A percentile compares a stretch with the other conserved stretches of the same genome.
Conservation (phyloP, 2,888 invertebrate genomes). For the Sphaerophoria rueppellii region DNA sequence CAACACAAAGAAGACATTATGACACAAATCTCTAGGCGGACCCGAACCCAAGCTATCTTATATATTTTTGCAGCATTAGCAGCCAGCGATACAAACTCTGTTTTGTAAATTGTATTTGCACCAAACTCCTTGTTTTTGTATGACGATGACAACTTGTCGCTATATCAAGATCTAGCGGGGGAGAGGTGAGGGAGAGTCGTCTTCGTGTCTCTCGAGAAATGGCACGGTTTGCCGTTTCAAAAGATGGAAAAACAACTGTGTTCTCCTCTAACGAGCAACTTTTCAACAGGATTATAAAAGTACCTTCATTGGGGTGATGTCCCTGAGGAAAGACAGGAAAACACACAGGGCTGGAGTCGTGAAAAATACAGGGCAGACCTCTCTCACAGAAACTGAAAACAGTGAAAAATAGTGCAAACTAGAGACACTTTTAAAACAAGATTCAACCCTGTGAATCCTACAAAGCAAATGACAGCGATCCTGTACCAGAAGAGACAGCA, state of each 20-base stretch:
- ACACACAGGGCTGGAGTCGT: neutral
- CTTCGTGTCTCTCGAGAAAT: conserved; percentile 46
- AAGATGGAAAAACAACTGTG: conserved; percentile 7
- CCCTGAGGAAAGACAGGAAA: conserved; percentile 4
- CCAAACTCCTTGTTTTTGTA: conserved; percentile 6
- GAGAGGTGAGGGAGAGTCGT: neutral
- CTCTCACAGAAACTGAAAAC: too few relatives aligned
- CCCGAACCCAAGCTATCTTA: conserved; percentile 17
- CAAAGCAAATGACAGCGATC: conserved; percentile 52
- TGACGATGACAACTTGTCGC: conserved; percentile 49
- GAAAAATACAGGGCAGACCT: too few relatives aligned
- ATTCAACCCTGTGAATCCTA: conserved; percentile 12
- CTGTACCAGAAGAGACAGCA: neutral
- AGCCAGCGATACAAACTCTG: conserved; percentile 5
- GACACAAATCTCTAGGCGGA: conserved; percentile 56
- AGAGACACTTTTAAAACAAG: neutral
- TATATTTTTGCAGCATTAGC: neutral
- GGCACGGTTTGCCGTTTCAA: conserved; percentile 50
- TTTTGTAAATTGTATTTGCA: conserved; percentile 13
- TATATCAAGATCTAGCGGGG: neutral
- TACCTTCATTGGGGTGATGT: conserved; percentile 14
- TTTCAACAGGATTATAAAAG: conserved; percentile 62
- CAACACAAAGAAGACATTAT: conserved; percentile 34
- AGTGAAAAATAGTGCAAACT: neutral
- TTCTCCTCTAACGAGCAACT: conserved; percentile 59